Conservation (phyloP, 2,113 vertebrate species). For the Empidonax alnorum region DNA sequence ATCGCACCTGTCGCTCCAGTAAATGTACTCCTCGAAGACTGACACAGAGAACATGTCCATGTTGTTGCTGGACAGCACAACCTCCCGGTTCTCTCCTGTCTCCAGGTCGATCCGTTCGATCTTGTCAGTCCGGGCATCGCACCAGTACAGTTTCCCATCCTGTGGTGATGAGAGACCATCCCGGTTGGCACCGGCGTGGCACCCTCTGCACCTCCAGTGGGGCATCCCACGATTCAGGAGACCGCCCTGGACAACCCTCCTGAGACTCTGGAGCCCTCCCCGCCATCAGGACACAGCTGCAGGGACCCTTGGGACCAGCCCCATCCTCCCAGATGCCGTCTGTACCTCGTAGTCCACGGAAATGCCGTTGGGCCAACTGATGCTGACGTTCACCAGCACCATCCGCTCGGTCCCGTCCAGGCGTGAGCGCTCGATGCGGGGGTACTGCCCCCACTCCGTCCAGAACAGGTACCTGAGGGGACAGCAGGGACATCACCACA, state of each 20-base stretch:
- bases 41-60: constrained; percentile 99
- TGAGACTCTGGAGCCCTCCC: not conserved
- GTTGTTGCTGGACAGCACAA: constrained; percentile 93
- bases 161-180: constrained; percentile 4
- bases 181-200: rapidly evolving
- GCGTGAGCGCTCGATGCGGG: constrained; percentile 91
- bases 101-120: constrained; percentile 94
- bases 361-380: constrained; percentile 97
- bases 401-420: constrained; percentile 87
- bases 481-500: not conserved
- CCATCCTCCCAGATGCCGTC: rapidly evolving
- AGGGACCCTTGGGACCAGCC: not conserved
- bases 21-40: constrained; percentile 94
- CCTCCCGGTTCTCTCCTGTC: constrained; percentile 90
- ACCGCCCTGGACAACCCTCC: not conserved
- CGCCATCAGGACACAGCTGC: not conserved
- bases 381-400: constrained; percentile 91
- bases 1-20: constrained; percentile 92
- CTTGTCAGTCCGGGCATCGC: constrained; percentile 93
- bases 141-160: constrained; percentile 94
- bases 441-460: constrained; percentile 98
- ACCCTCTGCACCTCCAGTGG: not conserved
- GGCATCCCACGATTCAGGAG: not conserved
- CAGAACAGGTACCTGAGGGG: constrained; percentile 92
- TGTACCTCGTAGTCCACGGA: constrained; percentile 92